Evolutionary conservation across 35 echinoderm and acorn worm species (phyloP).

Genomic region (Anneissia japonica): DNA sequence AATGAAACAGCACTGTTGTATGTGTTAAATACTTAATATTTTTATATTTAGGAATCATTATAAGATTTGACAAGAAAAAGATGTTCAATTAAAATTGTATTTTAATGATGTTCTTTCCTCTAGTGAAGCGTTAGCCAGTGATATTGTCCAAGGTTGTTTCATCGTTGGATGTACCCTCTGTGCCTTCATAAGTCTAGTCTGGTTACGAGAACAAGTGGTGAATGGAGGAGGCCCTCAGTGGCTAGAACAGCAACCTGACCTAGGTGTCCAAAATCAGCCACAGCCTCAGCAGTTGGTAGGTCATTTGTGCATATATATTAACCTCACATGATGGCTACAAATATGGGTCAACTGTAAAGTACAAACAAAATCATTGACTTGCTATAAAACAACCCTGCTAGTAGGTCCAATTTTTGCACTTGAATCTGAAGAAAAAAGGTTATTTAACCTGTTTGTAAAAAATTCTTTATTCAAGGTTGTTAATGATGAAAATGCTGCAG

Average conservation of each 20-base stretch:
- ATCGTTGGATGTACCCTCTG: slow-evolving; percentile 93
- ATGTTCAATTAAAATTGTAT: too few species aligned
- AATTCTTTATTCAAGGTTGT: too few species aligned
- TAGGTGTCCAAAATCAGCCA: not conserved
- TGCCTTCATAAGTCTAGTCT: slow-evolving; percentile 93
- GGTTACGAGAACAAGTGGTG: slow-evolving; percentile 82
- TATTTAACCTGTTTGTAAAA: too few species aligned
- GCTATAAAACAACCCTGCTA: too few species aligned
- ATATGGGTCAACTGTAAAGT: not conserved
- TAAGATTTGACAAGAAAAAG: too few species aligned
- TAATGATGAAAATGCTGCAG: slow-evolving; percentile 11
- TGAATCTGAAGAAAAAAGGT: too few species aligned
- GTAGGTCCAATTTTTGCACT: too few species aligned
- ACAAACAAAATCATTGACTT: too few species aligned
- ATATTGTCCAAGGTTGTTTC: slow-evolving; percentile 84
- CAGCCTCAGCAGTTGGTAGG: not conserved
- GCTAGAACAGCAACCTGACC: slow-evolving; percentile 48
- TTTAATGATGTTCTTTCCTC: slow-evolving; percentile 1
- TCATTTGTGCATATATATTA: not conserved
- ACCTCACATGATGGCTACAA: not conserved
- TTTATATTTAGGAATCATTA: too few species aligned
- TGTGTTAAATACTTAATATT: too few species aligned
- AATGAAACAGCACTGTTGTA: too few species aligned
- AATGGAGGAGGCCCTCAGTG: slow-evolving; percentile 92
- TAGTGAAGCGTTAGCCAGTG: slow-evolving; percentile 75